Evolutionary conservation across 2,113 vertebrate species (phyloP), one percentile per base, ranked within the genome.

Genomic region (Laterallus jamaicensis): DNA sequence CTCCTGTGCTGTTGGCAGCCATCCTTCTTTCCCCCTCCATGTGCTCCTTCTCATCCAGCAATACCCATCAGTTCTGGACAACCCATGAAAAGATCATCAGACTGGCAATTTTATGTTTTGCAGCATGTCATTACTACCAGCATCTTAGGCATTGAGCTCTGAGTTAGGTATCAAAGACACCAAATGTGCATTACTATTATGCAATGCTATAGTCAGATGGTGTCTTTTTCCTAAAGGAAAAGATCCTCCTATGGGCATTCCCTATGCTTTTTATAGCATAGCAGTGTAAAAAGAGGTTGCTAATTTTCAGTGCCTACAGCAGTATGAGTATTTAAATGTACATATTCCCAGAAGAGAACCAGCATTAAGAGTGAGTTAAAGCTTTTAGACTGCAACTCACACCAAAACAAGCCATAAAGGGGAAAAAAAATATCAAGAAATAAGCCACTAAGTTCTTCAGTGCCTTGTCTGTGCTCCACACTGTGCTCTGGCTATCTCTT

Each of bases 291-390:
- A 92, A 90, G 75, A 84, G 15, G 39, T 88, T 59, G n/a, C 58
- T 88, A 60, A 82, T 75, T 78, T 90, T 88, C 73, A 84, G 58
- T 81, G 82, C 52, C 64, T 88, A 59, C 60, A 86, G 90, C 7
- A 55, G 13, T 39, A 82, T 6, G 18, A 90, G 32, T 60, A 77
- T 79, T 87, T 94, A 87, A 92, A 69, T 77, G 32, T 59, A 77
- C 82, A 77, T 88, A 77, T 74, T 88, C 42, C 68, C 64, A 78
- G 39, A 78, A 19, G 66, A 93, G 56, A 95, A 96, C 11, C 71
- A 88, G 75, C 44, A 90, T 71, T 92, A 95, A 92, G 31, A 91
- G 63, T 47, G 60, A 95, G 63, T 74, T 90, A 92, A 73, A 63
- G 59, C 64, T 92, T 68, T 90, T 63, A 94, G 82, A 70, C 52